Base-by-base conservation (phyloP, 1,140 invertebrate genomes). In the Oscheius sp. region DNA sequence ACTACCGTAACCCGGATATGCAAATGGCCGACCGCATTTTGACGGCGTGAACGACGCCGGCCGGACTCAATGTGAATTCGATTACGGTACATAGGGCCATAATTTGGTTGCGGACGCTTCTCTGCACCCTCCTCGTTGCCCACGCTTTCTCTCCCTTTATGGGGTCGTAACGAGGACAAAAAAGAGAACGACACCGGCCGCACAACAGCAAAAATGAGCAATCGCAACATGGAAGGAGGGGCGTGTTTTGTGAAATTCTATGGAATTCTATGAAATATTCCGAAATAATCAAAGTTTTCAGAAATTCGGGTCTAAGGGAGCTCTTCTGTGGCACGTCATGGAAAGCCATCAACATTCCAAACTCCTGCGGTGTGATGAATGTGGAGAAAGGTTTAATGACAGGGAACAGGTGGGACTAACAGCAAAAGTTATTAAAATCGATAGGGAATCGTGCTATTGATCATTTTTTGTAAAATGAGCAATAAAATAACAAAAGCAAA, bases 241-340 rank as follows among this genome's bases (percentile, higher is more conserved):
- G n/a, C n/a, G n/a, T n/a, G n/a, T n/a, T n/a, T n/a, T n/a, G n/a
- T n/a, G n/a, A n/a, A n/a, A n/a, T n/a, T n/a, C n/a, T n/a, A n/a
- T n/a, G n/a, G n/a, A n/a, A n/a, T n/a, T n/a, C n/a, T n/a, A n/a
- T n/a, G n/a, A n/a, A n/a, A n/a, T n/a, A n/a, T n/a, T n/a, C n/a
- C n/a, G n/a, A n/a, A n/a, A n/a, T n/a, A n/a, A n/a, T 26, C 23
- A 13, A 10, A 34, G 26, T 55, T 73, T 73, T 28, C 72, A 75
- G 74, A 64, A 55, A 4, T 72, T 73, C 26, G 20, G 49, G n/a
- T 58, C 74, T 15, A 26, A 31, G 10, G 74, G 71, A 10, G 74
- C 74, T n/a, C 68, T 75, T 23, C 71, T 72, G 26, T 75, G 74
- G 74, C 74, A 75, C 36, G 70, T 62, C 10, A 26, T 72, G 46